Base-by-base conservation (phyloP, 2,113 vertebrate species). In the Corynorhinus townsendii region DNA sequence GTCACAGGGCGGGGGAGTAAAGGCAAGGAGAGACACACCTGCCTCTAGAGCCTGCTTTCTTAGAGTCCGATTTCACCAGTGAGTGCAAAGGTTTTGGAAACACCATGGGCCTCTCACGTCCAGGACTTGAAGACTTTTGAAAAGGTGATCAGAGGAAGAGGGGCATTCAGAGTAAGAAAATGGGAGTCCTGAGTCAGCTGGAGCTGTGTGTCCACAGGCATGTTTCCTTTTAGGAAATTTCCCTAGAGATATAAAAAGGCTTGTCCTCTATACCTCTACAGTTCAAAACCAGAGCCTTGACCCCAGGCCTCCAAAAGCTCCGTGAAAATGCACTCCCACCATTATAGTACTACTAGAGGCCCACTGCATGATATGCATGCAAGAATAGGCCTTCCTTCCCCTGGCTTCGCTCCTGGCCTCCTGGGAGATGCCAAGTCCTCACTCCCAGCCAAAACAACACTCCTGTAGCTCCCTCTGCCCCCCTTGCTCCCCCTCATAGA, bases 11-110 rank as follows among this genome's bases (percentile, higher is more conserved):
- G 2, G 15, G 4, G 35, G 72, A 62, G 14, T 10, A 30, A 38
- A 43, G 59, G 59, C 33, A 47, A 84, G 49, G 35, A 71, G 72
- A 54, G 56, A 35, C 33, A 9, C 56, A 11, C 11, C 71, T 66
- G 33, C 16, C 7, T 81, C 40, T 71, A 28, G 52, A 28, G 59
- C 19, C 66, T 95, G 84, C 80, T 89, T 71, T 89, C 69, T 86
- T 56, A 52, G 22, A 35, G 35, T 56, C 59, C 4, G 20, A 72
- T 77, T 76, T 86, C 30, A 68, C 28, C 49, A 40, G 88, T 49
- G 47, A 89, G 12, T 26, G 16, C 19, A 20, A 43, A 17, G 54
- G 2, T 45, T n/a, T 64, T 40, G 19, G 45, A 38, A 68, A 88
- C 40, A 20, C 19, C 0, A 2, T 71, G n/a, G 64, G 15, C 2